Percentiles rank a stretch among this genome's conserved stretches.
phyloP scores from a whole-genome alignment of 2,888 invertebrate genomes.

The Biston stratarius region DNA sequence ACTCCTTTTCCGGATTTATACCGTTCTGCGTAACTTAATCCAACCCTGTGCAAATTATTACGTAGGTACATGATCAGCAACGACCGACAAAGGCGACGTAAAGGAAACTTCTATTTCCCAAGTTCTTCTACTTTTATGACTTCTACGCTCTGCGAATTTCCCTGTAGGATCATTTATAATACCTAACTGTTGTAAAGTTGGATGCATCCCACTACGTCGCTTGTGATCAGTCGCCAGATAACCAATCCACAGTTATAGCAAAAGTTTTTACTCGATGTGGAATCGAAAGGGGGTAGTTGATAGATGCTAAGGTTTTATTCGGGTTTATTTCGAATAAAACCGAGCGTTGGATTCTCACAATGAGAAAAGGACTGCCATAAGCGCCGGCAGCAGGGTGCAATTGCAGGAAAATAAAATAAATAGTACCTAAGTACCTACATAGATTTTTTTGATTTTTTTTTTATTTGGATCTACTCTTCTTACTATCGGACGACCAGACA shows the following conservation, averaged over 20 bases:
- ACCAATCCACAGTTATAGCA: background rate
- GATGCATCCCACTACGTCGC: slow-evolving; percentile 7
- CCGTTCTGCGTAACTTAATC: background rate
- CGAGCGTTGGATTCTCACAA: too few relatives aligned
- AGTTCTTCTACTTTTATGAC: slow-evolving; percentile 5
- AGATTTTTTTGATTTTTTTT: too few relatives aligned
- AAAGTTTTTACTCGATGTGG: background rate
- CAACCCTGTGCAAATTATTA: background rate
- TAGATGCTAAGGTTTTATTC: background rate
- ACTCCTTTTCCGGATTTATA: too few relatives aligned
- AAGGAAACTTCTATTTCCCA: slow-evolving; percentile 1
- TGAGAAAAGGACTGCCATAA: too few relatives aligned
- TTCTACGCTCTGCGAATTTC: slow-evolving; percentile 11
- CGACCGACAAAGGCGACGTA: background rate
- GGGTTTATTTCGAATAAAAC: too few relatives aligned
- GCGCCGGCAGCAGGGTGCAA: too few relatives aligned
- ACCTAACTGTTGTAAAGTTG: slow-evolving; percentile 12
- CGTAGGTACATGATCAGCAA: too few relatives aligned
- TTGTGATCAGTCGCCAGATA: background rate
- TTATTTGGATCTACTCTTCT: too few relatives aligned
- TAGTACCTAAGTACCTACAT: too few relatives aligned
- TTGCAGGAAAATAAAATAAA: too few relatives aligned
- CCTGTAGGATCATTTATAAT: slow-evolving; percentile 15
- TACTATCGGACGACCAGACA: too few relatives aligned
- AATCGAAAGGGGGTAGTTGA: background rate